Base-by-base conservation (phyloP, 2,888 invertebrate species). In the Pardosa pseudoannulata region DNA sequence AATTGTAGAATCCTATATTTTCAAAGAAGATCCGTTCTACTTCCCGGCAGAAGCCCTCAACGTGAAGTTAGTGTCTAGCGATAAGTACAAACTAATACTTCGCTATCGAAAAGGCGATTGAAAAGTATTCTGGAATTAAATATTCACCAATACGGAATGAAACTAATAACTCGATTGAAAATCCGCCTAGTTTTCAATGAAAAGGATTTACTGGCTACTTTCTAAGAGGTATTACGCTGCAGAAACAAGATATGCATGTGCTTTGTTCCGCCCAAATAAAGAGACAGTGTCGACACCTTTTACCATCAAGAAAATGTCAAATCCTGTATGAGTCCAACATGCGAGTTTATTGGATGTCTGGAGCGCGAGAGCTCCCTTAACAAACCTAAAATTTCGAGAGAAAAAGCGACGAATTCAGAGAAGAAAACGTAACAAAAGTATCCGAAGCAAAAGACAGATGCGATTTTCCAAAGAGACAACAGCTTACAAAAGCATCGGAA, bases 181-280 rank as follows among this genome's bases (percentile, higher is more conserved):
- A 65, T 16, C 65, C 19, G 65, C 29, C 13, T 1, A 7, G 28
- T 32, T 32, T 36, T 5, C 31, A 67, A 32, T 67, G 36, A 19
- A 32, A 67, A 13, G 23, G 67, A 67, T 67, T 23, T 23, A 5
- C 56, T 56, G 56, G 23, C 41, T 65, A 65, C 29, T 65, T 31
- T 67, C 23, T 31, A 9, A 28, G 29, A 28, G 65, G 65, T 29
- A 36, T 23, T 19, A 56, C 3, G 23, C n/a, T 9, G 56, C 39
- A 78, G 27, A 78, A 78, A 78, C 36, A 68, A 78, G 78, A 78
- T 78, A 32, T 67, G 16, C 50, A 56, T 65, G 67, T 31, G 27
- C 23, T 32, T 13, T 13, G 67, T 67, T 19, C n/a, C 32, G 9
- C 23, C 11, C 62, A 62, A 31, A 65, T n/a, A n/a, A 16, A 65